Conservation (phyloP, 1,140 invertebrate genomes). For the Ganaspis sp. region DNA sequence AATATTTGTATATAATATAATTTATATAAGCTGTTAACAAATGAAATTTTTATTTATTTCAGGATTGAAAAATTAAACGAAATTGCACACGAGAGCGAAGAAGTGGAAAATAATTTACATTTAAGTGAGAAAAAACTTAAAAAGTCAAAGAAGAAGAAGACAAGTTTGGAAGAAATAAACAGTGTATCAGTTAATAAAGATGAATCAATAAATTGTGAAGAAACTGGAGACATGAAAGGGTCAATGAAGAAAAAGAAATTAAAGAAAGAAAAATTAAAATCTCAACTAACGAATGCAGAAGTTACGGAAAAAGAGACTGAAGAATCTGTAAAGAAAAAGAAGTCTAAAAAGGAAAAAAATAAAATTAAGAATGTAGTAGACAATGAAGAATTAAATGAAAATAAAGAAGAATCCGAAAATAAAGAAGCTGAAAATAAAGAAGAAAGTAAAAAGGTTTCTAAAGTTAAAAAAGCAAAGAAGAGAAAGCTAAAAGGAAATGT, state of each 20-base stretch:
- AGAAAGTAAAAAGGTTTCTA: background rate
- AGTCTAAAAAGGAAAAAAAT: constrained; percentile 18
- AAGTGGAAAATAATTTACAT: background rate
- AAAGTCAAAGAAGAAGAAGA: constrained; percentile 8
- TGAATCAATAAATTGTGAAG: background rate
- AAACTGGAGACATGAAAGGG: background rate
- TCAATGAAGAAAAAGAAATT: background rate
- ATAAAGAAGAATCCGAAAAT: too few species aligned
- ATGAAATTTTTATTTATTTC: background rate
- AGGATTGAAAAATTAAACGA: constrained; percentile 11
- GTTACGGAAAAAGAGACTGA: background rate
- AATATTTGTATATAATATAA: too few species aligned
- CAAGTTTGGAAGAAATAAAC: too few species aligned
- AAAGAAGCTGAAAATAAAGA: background rate
- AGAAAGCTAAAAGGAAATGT: background rate
- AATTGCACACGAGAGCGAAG: background rate
- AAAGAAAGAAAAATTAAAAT: background rate
- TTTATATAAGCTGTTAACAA: too few species aligned
- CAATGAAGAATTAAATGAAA: background rate
- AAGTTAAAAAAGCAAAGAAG: constrained; percentile 13
- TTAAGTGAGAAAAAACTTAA: background rate
- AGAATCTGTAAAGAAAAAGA: background rate
- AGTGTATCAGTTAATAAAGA: background rate
- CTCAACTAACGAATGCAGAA: background rate
- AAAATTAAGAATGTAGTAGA: background rate